A percentile compares a stretch with the other conserved stretches of the same genome.
Conservation (phyloP, 1,140 invertebrate genomes). For the Spodoptera litura region DNA sequence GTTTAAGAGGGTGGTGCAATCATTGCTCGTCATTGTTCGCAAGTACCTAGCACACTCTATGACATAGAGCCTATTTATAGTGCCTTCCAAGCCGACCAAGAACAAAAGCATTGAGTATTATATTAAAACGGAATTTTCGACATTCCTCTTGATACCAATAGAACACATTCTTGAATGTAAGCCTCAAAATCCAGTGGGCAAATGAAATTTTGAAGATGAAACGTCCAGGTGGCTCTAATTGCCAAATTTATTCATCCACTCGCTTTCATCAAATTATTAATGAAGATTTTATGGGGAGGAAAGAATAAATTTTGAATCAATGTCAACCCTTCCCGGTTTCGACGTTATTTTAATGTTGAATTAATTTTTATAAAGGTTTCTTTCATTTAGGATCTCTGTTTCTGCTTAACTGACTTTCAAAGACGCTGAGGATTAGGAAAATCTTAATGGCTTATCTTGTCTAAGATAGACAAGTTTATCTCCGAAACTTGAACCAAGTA, state of each 20-base stretch:
- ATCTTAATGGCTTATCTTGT: conserved; percentile 4
- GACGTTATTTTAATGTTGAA: neutral
- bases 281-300: neutral
- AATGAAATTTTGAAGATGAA: conserved; percentile 31
- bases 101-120: conserved; percentile 18
- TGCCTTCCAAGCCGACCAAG: neutral
- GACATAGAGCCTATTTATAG: conserved; percentile 18
- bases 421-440: neutral
- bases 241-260: conserved; percentile 33
- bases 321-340: neutral
- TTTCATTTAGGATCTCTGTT: neutral
- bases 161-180: conserved; percentile 23
- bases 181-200: neutral
- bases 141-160: conserved; percentile 4
- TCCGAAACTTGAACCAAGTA: neutral
- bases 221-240: conserved; percentile 30
- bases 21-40: conserved; percentile 7
- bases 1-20: conserved; percentile 1
- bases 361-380: neutral
- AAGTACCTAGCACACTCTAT: neutral
- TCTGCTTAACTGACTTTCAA: neutral
- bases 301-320: conserved; percentile 23
- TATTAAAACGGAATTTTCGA: conserved; percentile 18
- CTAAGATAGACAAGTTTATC: conserved; percentile 8
- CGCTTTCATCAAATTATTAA: conserved; percentile 32